Base-by-base conservation (phyloP, 2,797 vertebrate species). In the Myotis planiceps region DNA sequence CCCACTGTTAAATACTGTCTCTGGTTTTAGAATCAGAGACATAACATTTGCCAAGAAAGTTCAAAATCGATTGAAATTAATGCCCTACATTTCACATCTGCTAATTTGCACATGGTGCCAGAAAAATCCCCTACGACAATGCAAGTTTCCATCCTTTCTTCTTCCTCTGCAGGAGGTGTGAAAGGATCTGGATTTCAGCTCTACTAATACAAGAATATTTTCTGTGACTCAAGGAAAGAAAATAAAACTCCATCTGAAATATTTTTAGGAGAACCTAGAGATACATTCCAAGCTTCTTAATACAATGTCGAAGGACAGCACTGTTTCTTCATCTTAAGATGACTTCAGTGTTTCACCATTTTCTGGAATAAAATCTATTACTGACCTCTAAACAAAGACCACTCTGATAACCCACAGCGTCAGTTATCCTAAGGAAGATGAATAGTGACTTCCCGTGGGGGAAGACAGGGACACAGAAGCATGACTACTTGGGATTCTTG, bases 141-240 rank as follows among this genome's bases (percentile, higher is more conserved):
- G 2, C 16, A 95, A 76, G 85, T 86, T 21, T 92, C 87, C 65
- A 68, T 60, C 86, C 51, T 65, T 63, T 72, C 27, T 85, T 88
- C 84, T 87, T 42, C 15, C 18, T 92, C 34, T 12, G 74, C 3
- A 88, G 65, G 93, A 92, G 34, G 92, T 76, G 0, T 21, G 83
- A 84, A 86, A 95, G 37, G 66, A 76, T 18, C 2, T 71, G 65
- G 72, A 25, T 63, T 81, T 76, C 49, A 95, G 92, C 88, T 93
- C 49, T 13, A 76, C 58, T 71, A 71, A 88, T 34, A 81, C 4
- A 60, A 92, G 84, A 88, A n/a, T 32, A 55, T 84, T 90, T 93
- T 82, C 78, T 94, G 79, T 90, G 47, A 88, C 60, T 96, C 75
- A 93, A 91, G 23, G 92, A 95, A 93, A 88, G 13, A 92, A 96